Percentiles rank a stretch among this genome's conserved stretches.
These are phyloP conservation scores for Tineola bisselliella DNA, from an alignment of 2,888 invertebrate species.

Conservation along the genomic window DNA sequence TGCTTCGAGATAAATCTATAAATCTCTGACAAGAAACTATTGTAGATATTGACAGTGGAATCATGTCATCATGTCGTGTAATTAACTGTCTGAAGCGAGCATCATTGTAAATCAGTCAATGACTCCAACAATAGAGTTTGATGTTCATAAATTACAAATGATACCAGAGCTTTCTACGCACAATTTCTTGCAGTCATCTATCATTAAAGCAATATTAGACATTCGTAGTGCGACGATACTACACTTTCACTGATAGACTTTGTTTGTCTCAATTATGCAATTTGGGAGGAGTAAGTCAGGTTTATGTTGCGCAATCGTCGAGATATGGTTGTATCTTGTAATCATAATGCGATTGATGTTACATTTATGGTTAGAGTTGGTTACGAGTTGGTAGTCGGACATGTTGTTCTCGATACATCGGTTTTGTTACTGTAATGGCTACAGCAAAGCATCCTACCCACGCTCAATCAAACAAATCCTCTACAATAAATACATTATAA, in stretches of 20 bases:
- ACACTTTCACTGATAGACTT: conserved; percentile 58
- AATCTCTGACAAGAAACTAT: conserved; percentile 12
- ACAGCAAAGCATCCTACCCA: not conserved
- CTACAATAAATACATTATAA: not conserved
- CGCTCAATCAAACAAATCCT: conserved; percentile 13
- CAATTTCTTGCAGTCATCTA: conserved; percentile 27
- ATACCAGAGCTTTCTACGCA: conserved; percentile 45
- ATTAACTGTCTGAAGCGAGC: conserved; percentile 16
- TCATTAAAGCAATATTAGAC: conserved; percentile 47
- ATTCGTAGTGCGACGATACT: conserved; percentile 44
- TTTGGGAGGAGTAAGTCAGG: conserved; percentile 23
- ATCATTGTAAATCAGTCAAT: conserved; percentile 47
- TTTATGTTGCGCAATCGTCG: not conserved
- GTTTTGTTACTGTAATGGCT: not conserved
- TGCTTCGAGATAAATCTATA: not conserved
- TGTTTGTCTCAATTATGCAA: conserved; percentile 46
- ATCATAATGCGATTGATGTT: conserved; percentile 13
- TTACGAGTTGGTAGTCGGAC: conserved; percentile 3
- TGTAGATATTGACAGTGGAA: conserved; percentile 10
- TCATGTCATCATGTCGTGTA: conserved; percentile 12
- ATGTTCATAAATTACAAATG: conserved; percentile 45
- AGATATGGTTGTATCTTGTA: conserved; percentile 9
- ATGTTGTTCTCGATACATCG: not conserved
- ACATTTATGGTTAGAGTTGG: conserved; percentile 10
- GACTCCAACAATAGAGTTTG: conserved; percentile 42